Evolutionary conservation across 1,140 invertebrate genomes (phyloP).

Genomic region (Sitophilus oryzae): DNA sequence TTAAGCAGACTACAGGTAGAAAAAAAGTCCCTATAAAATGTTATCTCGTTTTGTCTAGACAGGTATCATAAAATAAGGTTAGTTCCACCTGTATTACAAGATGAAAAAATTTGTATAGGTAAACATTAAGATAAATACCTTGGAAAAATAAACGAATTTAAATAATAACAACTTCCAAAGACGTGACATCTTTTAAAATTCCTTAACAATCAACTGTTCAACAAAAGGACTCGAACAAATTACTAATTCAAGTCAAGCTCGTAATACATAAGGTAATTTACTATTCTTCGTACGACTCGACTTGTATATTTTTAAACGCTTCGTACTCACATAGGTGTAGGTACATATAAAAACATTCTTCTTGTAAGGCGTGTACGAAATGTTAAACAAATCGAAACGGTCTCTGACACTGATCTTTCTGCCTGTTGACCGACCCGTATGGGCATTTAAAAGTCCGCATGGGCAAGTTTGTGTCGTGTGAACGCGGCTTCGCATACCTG

Average conservation of each 20-base stretch:
- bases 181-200: too few relatives aligned
- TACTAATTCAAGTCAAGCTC: conserved; percentile 19
- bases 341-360: conserved; percentile 1
- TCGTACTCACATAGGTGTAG: not conserved
- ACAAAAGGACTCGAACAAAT: too few relatives aligned
- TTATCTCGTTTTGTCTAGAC: not conserved
- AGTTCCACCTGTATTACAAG: not conserved
- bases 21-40: not conserved
- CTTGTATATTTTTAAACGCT: conserved; percentile 7
- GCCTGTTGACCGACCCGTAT: conserved; percentile 3
- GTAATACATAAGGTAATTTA: conserved; percentile 13
- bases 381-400: conserved; percentile 11
- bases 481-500: conserved; percentile 28
- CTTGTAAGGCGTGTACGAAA: conserved; percentile 13
- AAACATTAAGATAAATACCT: too few relatives aligned
- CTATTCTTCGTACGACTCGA: conserved; percentile 9
- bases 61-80: not conserved
- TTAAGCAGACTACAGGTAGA: not conserved
- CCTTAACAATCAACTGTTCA: too few relatives aligned
- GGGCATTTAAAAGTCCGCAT: conserved; percentile 31
- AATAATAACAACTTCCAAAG: too few relatives aligned
- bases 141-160: too few relatives aligned
- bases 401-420: not conserved
- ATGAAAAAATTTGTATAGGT: too few relatives aligned
- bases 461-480: conserved; percentile 22